Evolutionary conservation across 2,797 vertebrate genomes (phyloP), one percentile per base, ranked within the genome.

Genomic region (Danio kyathit): DNA sequence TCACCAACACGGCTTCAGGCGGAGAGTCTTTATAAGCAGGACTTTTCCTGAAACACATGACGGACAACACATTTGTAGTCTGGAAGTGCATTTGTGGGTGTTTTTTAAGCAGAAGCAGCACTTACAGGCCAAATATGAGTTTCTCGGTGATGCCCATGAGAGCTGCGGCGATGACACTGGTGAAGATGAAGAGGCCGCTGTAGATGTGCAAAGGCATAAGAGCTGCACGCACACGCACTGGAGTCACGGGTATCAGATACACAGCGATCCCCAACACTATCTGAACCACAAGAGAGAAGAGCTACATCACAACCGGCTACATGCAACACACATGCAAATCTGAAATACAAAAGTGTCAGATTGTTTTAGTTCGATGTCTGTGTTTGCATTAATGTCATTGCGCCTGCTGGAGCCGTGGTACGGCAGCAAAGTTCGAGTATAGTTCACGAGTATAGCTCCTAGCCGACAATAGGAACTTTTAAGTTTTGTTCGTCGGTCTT

Each of bases 81-180:
- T 41, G 49, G 17, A 54, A 19, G 11, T 12, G 29, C 19, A 71
- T 71, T 67, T 19, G 43, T 12, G 48, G 67, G 29, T 69, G 66
- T 10, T 59, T 40, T 60, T 74, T 11, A 48, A 21, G 46, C 11
- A 78, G 19, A 4, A 29, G 29, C 29, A 14, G 43, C 38, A 97
- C 98, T 97, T 95, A 98, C 97, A 97, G 80, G 82, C 81, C 40
- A 92, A 98, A 99, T 81, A 97, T 74, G 19, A 99, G 95, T 85
- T 98, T 99, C 89, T 99, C 97, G 38, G 97, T 99, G 87, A 99
- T 91, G 88, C 97, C 98, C 95, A 94, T 97, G 67, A 98, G 95
- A 76, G 93, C 90, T 9, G 96, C 89, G 59, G 95, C 95, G 83
- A 99, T 96, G 72, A 93, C 91, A 7, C 93, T 93, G 83, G 89